Conservation (phyloP, 1,140 invertebrate species). For the Philaenus spumarius region DNA sequence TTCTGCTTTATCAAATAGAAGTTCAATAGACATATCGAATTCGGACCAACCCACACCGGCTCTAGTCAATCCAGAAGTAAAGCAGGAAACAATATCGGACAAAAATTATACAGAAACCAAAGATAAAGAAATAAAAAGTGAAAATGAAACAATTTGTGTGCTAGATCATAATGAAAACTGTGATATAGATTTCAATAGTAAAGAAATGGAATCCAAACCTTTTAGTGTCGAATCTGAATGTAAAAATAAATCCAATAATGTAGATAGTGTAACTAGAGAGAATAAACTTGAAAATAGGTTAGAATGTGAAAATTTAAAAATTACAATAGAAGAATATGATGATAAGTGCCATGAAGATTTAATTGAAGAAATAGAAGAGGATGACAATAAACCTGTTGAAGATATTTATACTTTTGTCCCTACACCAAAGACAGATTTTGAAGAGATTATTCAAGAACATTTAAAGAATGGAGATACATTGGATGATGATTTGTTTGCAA, state of each 20-base stretch:
- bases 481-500: constrained; percentile 35
- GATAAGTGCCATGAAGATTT: constrained; percentile 4
- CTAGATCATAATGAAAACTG: neutral
- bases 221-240: constrained; percentile 8
- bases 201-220: constrained; percentile 4
- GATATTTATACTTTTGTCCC: constrained; percentile 16
- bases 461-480: constrained; percentile 1
- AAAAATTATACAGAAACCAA: neutral
- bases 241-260: constrained; percentile 6
- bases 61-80: constrained; percentile 6
- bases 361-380: constrained; percentile 9
- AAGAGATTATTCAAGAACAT: neutral
- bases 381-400: constrained; percentile 9
- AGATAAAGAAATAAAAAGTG: constrained; percentile 1
- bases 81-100: neutral
- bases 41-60: neutral
- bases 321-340: neutral
- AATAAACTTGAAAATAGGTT: constrained; percentile 5
- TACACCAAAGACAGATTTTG: constrained; percentile 17
- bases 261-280: constrained; percentile 16
- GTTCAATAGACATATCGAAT: constrained; percentile 1
- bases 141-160: neutral
- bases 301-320: neutral
- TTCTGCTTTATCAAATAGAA: constrained; percentile 46
- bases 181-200: too few relatives aligned